phyloP scores from a whole-genome alignment of 2,888 invertebrate species.

The Erannis defoliaria region DNA sequence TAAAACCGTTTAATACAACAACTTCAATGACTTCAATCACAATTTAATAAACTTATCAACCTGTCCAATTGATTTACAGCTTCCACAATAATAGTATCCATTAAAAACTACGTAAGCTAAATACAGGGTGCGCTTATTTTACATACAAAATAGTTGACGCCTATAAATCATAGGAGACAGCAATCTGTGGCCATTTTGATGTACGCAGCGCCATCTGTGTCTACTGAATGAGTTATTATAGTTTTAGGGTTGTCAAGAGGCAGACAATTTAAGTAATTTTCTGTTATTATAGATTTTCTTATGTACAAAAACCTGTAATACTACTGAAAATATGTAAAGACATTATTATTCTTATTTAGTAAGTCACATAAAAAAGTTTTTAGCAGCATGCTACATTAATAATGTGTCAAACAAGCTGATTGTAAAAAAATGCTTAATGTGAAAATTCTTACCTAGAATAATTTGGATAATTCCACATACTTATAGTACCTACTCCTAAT shows the following conservation, averaged over 20 bases:
- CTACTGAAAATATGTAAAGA: no score
- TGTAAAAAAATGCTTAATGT: no score
- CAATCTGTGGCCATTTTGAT: slow-evolving; percentile 84
- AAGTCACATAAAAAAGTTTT: no score
- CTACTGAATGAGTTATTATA: slow-evolving; percentile 83
- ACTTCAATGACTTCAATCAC: slow-evolving; percentile 8
- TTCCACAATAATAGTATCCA: slow-evolving; percentile 26
- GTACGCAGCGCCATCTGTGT: slow-evolving; percentile 84
- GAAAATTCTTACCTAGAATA: no score
- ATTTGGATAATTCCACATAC: no score
- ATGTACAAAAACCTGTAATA: no score
- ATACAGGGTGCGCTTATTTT: slow-evolving; percentile 63
- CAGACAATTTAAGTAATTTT: background rate
- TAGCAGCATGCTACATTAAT: no score
- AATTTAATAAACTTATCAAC: slow-evolving; percentile 26
- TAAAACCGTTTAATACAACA: background rate
- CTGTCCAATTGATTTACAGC: slow-evolving; percentile 26
- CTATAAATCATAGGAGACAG: slow-evolving; percentile 80
- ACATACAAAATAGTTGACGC: slow-evolving; percentile 76
- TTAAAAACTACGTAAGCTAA: slow-evolving; percentile 36
- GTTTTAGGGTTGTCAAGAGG: slow-evolving; percentile 62
- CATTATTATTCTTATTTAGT: no score
- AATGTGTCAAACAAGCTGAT: no score
- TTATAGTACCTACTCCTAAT: no score
- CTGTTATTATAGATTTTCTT: background rate